These are phyloP conservation scores for Brenthis daphne DNA, from an alignment of 2,888 invertebrate species.

Conservation along the genomic window DNA sequence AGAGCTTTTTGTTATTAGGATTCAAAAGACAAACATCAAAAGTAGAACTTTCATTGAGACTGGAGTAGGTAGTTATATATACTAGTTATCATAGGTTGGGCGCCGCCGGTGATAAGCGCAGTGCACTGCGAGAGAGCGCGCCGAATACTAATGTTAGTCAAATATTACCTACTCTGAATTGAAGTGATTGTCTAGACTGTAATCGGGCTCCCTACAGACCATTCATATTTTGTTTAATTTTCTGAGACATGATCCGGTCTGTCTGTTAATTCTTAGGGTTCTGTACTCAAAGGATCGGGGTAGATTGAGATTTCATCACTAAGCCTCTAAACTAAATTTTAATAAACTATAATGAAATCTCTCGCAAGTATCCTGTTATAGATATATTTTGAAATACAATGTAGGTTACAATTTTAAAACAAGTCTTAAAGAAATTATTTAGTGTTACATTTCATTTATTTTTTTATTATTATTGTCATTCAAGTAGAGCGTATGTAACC, in stretches of 20 bases:
- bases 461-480: too few species aligned
- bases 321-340: too few species aligned
- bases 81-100: not conserved
- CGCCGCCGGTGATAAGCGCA: not conserved
- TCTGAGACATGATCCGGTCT: not conserved
- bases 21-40: too few species aligned
- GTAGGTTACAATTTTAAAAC: too few species aligned
- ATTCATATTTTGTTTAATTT: slow-evolving; percentile 9
- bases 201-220: not conserved
- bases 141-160: slow-evolving; percentile 5
- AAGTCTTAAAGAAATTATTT: too few species aligned
- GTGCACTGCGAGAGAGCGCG: not conserved
- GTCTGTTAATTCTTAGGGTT: not conserved
- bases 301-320: too few species aligned
- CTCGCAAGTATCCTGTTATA: too few species aligned
- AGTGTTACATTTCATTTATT: too few species aligned
- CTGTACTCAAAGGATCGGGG: not conserved
- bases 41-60: not conserved
- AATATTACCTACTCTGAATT: not conserved
- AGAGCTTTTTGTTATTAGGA: too few species aligned
- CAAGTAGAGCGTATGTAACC: too few species aligned
- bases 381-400: too few species aligned
- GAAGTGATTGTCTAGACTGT: slow-evolving; percentile 9
- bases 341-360: too few species aligned
- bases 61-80: not conserved